phyloP scores from a whole-genome alignment of 2,797 vertebrate genomes.

The Acrocephalus scirpaceus region DNA sequence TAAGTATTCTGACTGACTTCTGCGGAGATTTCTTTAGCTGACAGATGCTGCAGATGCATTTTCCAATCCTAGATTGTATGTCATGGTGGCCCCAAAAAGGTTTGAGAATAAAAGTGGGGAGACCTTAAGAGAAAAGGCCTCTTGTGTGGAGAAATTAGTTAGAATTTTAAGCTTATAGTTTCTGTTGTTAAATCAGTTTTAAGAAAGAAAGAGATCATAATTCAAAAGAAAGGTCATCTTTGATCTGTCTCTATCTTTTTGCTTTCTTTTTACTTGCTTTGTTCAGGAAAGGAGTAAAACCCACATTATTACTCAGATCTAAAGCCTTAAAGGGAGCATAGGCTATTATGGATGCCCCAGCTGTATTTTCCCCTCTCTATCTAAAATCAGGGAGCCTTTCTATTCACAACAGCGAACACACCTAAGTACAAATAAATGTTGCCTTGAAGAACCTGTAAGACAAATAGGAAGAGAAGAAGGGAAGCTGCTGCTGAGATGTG shows the following conservation, averaged over 20 bases:
- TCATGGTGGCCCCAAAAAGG: constrained; percentile 50
- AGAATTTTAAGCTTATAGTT: neutral
- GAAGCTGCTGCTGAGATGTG: neutral
- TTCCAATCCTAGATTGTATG: constrained; percentile 47
- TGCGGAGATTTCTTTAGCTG: constrained; percentile 39
- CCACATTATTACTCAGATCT: neutral
- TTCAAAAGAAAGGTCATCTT: constrained; percentile 42
- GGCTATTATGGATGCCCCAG: neutral
- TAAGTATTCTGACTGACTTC: constrained; percentile 65
- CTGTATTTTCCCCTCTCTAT: neutral
- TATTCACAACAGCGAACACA: neutral
- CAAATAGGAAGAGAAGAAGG: neutral
- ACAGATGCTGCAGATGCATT: constrained; percentile 56
- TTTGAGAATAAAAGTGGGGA: constrained; percentile 47
- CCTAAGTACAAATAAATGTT: neutral
- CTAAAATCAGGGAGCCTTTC: neutral
- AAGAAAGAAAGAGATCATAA: constrained; percentile 16
- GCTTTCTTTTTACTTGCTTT: neutral
- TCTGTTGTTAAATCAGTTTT: constrained; percentile 22
- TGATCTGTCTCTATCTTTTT: neutral
- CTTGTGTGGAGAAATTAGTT: constrained; percentile 1
- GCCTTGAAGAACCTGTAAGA: neutral
- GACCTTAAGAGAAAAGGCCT: constrained; percentile 53
- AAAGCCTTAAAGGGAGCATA: neutral
- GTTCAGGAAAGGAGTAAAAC: neutral